Percentiles rank a stretch among this genome's conserved stretches.
phyloP scores from a whole-genome alignment of 2,113 vertebrate genomes.

The Excalfactoria chinensis region DNA sequence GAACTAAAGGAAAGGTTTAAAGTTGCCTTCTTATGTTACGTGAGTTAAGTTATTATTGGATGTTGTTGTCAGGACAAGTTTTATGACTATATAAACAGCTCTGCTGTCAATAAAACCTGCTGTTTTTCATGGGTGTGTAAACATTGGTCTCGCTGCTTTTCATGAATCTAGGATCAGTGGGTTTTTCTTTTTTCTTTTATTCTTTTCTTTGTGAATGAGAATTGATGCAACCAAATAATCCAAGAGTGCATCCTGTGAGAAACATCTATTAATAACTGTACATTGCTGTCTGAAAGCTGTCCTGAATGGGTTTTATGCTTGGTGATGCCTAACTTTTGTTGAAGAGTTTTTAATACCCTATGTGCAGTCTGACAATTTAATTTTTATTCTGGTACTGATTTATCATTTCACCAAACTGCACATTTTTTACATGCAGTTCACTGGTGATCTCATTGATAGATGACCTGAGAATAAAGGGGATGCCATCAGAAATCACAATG shows the following conservation, averaged over 20 bases:
- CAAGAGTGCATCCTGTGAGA: neutral
- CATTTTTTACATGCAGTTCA: neutral
- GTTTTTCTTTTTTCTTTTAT: too few species aligned
- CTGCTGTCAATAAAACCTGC: neutral
- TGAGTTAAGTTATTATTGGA: neutral
- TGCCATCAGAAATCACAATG: neutral
- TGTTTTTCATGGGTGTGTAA: neutral
- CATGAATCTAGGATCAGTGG: neutral
- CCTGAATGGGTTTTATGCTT: conserved; percentile 55
- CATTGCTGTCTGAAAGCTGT: neutral
- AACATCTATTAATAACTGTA: neutral
- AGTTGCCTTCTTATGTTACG: neutral
- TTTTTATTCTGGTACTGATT: neutral
- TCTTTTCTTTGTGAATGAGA: neutral
- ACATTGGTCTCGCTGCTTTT: neutral
- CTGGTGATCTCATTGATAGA: neutral
- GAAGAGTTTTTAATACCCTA: conserved; percentile 3
- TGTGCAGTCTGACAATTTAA: conserved; percentile 17
- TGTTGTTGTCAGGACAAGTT: neutral
- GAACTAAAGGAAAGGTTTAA: neutral
- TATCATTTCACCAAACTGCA: neutral
- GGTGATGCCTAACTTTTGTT: conserved; percentile 32
- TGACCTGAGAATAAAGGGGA: neutral
- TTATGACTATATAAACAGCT: neutral
- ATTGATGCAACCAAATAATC: neutral